Base-by-base conservation (phyloP, 2,797 vertebrate species). In the Hozukius guyotensis region DNA sequence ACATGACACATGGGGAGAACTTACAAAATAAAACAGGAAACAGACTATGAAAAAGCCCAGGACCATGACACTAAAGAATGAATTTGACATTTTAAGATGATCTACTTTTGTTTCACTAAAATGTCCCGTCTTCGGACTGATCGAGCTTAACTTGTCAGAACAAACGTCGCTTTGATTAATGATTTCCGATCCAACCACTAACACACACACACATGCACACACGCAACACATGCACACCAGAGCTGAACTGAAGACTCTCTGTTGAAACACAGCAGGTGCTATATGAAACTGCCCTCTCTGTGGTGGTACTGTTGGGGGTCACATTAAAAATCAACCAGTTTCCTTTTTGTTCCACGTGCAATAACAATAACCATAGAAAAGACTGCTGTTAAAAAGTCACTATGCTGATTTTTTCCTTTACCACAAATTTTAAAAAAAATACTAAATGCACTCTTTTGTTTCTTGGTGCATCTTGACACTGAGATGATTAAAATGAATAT, bases 181-280 rank as follows among this genome's bases (percentile, higher is more conserved):
- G 25, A 71, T 74, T 52, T 62, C 32, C 8, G 0, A 29, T 49
- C 16, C 38, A n/a, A 20, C 34, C 57, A 32, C 52, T 3, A 1
- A 22, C 46, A 32, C 32, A 32, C 52, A 57, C 29, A 61, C 27
- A 18, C 65, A 25, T 34, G 20, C 72, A 72, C 34, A 52, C 77
- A 29, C 14, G 2, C 32, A 4, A 27, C 60, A 77, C 65, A 74
- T n/a, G n/a, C 60, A 69, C 42, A 9, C 6, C 38, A 60, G 27
- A 64, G 60, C 36, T 61, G 66, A 83, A 88, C 83, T 88, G 77
- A 75, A 66, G 77, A 79, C 38, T 36, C 68, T 78, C 77, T 88
- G 84, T 80, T 77, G 46, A 77, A 32, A 59, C 72, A 38, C 72
- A 64, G 78, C 87, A 72, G 76, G 78, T 82, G 73, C 61, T 71